A percentile compares a stretch with the other conserved stretches of the same genome.
Evolutionary conservation across 1,140 invertebrate genomes (phyloP).

Genomic region (Drosophila gunungcola): DNA sequence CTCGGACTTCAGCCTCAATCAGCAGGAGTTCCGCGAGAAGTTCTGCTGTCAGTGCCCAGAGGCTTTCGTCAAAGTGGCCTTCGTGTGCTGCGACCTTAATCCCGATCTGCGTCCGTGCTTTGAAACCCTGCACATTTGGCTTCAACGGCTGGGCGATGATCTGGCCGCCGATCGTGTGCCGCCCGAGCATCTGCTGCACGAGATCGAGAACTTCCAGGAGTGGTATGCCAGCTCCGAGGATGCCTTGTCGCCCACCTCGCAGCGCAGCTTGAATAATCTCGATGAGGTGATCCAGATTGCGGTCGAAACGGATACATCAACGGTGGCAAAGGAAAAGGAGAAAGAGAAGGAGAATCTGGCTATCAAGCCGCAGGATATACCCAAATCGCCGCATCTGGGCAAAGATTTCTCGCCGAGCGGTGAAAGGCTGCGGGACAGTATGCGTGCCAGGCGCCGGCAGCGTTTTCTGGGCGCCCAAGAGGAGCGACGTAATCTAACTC

Average conservation of each 20-base stretch:
- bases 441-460: constrained; percentile 75
- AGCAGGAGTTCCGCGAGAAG: constrained; percentile 93
- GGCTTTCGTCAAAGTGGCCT: constrained; percentile 94
- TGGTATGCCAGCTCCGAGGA: constrained; percentile 76
- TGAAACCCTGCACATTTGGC: constrained; percentile 93
- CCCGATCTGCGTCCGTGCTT: constrained; percentile 94
- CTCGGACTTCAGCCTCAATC: constrained; percentile 96
- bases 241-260: constrained; percentile 73
- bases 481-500: constrained; percentile 51
- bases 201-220: constrained; percentile 89
- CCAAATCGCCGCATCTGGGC: constrained; percentile 82
- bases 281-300: constrained; percentile 22
- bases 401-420: constrained; percentile 84
- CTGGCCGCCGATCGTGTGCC: constrained; percentile 88
- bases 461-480: constrained; percentile 71
- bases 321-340: constrained; percentile 20
- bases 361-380: constrained; percentile 71
- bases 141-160: constrained; percentile 91
- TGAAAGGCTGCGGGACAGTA: constrained; percentile 78
- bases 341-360: constrained; percentile 54
- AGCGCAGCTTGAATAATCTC: constrained; percentile 74
- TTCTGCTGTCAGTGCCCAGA: constrained; percentile 95
- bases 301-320: background rate
- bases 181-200: constrained; percentile 88
- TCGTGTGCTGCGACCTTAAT: constrained; percentile 94